Percentiles rank a stretch among this genome's conserved stretches.
phyloP scores from a whole-genome alignment of 2,888 invertebrate genomes.

The Pristionchus arcanus region DNA sequence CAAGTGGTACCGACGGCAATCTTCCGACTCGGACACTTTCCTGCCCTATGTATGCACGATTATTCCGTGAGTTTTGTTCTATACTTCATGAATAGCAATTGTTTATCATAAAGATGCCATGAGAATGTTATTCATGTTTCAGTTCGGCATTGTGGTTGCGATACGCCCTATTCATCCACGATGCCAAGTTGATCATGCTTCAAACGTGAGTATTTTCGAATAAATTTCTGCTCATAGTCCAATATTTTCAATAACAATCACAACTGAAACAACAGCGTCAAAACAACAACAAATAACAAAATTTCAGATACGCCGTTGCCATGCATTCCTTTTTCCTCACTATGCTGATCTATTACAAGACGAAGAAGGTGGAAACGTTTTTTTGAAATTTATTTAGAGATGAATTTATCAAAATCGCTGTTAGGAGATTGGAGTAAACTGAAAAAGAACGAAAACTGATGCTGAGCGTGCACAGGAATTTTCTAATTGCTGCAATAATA shows the following conservation, averaged over 20 bases:
- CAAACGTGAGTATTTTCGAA: slow-evolving; percentile 55
- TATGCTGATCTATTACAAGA: slow-evolving; percentile 72
- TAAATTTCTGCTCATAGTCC: too few relatives aligned
- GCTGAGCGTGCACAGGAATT: too few relatives aligned
- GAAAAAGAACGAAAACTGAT: too few relatives aligned
- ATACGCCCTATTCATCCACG: slow-evolving; percentile 76
- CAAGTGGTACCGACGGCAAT: slow-evolving; percentile 76
- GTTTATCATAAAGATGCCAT: too few relatives aligned
- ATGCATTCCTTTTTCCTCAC: slow-evolving; percentile 76
- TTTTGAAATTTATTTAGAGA: too few relatives aligned
- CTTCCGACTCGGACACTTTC: slow-evolving; percentile 75
- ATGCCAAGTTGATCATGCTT: slow-evolving; percentile 74
- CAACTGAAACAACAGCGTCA: too few relatives aligned
- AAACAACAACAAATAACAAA: too few relatives aligned
- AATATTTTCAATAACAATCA: too few relatives aligned
- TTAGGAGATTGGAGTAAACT: too few relatives aligned
- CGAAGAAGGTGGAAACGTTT: slow-evolving; percentile 64
- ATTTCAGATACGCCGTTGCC: slow-evolving; percentile 68
- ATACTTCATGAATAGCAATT: background rate
- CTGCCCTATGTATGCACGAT: slow-evolving; percentile 76
- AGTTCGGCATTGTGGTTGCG: slow-evolving; percentile 76
- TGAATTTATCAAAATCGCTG: too few relatives aligned
- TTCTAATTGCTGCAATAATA: too few relatives aligned
- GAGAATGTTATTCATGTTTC: background rate
- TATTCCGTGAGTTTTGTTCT: slow-evolving; percentile 65